A percentile compares a stretch with the other conserved stretches of the same genome.
These are phyloP conservation scores for Trichonephila inaurata DNA, from an alignment of 1,140 invertebrate genomes.

Conservation along the genomic window DNA sequence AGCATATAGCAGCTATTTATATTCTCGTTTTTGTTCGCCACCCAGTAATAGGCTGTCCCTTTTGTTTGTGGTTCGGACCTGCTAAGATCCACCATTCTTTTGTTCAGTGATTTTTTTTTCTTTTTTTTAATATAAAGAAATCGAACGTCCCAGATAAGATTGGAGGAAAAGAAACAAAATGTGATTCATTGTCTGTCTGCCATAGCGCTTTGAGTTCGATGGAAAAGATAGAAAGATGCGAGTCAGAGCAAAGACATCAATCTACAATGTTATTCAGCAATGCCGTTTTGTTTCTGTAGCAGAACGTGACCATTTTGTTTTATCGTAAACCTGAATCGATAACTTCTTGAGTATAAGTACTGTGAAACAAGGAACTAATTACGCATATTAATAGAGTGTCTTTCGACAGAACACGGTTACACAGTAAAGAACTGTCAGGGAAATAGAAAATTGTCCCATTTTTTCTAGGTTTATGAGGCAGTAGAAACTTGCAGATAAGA, in stretches of 20 bases:
- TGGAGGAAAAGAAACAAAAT: conserved; percentile 22
- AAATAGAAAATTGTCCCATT: too few relatives aligned
- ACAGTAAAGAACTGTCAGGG: background rate
- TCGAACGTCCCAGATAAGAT: conserved; percentile 62
- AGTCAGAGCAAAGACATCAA: background rate
- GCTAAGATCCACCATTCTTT: conserved; percentile 51
- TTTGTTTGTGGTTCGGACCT: conserved; percentile 4
- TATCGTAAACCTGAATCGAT: background rate
- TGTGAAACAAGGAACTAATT: background rate
- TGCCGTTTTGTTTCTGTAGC: background rate
- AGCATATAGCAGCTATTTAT: conserved; percentile 32
- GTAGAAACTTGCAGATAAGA: too few relatives aligned
- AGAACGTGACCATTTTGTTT: background rate
- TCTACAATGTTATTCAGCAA: background rate
- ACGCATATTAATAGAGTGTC: background rate
- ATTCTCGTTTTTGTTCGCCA: conserved; percentile 38
- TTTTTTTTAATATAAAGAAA: background rate
- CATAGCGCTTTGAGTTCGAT: background rate
- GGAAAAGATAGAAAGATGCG: background rate
- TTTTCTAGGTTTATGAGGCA: too few relatives aligned
- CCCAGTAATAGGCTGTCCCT: background rate
- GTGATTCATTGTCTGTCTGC: conserved; percentile 34
- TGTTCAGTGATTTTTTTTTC: background rate
- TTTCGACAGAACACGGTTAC: background rate
- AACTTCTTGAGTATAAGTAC: background rate